Percentiles rank a stretch among this genome's conserved stretches.
phyloP scores from a whole-genome alignment of 1,140 invertebrate species.

The Calycopis cecrops region DNA sequence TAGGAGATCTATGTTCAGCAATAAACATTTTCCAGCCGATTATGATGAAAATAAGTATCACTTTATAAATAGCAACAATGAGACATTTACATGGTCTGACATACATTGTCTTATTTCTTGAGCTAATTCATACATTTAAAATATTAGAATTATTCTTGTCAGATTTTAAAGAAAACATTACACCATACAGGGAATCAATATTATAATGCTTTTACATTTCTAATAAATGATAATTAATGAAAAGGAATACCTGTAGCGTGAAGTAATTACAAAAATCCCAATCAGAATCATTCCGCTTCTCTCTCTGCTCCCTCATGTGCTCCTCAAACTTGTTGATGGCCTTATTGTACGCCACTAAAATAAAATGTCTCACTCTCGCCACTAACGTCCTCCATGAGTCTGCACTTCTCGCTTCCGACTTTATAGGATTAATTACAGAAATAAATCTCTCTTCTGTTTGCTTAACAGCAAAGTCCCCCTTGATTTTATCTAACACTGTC shows the following conservation, averaged over 20 bases:
- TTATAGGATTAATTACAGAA: conserved; percentile 92
- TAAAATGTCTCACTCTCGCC: conserved; percentile 86
- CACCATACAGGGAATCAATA: too few relatives aligned
- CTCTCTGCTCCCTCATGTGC: conserved; percentile 90
- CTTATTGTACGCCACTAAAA: conserved; percentile 92
- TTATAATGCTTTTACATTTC: too few relatives aligned
- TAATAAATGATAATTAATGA: too few relatives aligned
- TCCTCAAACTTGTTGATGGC: conserved; percentile 92
- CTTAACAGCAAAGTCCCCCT: conserved; percentile 94
- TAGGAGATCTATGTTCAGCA: too few relatives aligned
- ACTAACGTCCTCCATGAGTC: conserved; percentile 93
- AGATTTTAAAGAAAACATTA: too few relatives aligned
- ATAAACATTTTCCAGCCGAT: too few relatives aligned
- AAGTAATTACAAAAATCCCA: conserved; percentile 98
- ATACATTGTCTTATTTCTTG: too few relatives aligned
- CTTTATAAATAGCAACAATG: too few relatives aligned
- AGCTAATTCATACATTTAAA: too few relatives aligned
- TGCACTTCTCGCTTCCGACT: conserved; percentile 89
- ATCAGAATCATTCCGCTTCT: conserved; percentile 90
- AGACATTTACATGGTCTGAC: too few relatives aligned
- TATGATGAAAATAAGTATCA: too few relatives aligned
- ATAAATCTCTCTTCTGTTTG: conserved; percentile 90
- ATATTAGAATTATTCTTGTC: too few relatives aligned
- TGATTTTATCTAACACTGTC: conserved; percentile 95
- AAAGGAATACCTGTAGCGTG: conserved; percentile 84